Evolutionary conservation across 2,113 vertebrate genomes (phyloP).

Genomic region (Psittacara wagleri): DNA sequence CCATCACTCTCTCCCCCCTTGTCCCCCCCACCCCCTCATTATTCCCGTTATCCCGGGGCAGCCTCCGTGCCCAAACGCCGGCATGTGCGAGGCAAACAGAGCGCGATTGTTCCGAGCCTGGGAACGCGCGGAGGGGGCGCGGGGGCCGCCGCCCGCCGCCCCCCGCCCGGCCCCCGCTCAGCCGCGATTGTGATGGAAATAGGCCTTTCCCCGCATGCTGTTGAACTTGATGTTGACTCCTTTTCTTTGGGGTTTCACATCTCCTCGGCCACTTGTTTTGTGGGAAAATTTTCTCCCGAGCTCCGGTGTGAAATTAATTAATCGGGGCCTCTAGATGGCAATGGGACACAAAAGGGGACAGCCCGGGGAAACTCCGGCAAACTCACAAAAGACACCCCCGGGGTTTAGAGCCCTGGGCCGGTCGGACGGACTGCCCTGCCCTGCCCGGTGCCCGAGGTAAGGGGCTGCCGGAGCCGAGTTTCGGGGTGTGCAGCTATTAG

Average conservation of each 20-base stretch:
- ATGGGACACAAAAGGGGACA: conserved; percentile 63
- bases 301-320: conserved; percentile 85
- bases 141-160: conserved; percentile 81
- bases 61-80: conserved; percentile 74
- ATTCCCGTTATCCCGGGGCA: conserved; percentile 67
- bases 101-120: conserved; percentile 87
- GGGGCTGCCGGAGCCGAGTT: not conserved
- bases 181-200: conserved; percentile 91
- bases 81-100: conserved; percentile 84
- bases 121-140: conserved; percentile 82
- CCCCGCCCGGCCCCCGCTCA: conserved; percentile 83
- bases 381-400: conserved; percentile 50
- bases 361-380: conserved; percentile 18
- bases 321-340: conserved; percentile 65
- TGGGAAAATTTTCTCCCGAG: conserved; percentile 77
- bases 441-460: conserved; percentile 42
- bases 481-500: not conserved
- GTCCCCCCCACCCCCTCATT: too few relatives aligned
- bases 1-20: too few relatives aligned
- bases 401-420: conserved; percentile 8
- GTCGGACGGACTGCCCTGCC: not conserved
- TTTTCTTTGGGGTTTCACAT: conserved; percentile 71
- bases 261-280: conserved; percentile 77
- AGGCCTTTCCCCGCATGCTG: conserved; percentile 78
- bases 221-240: conserved; percentile 96